Evolutionary conservation across 2,797 vertebrate species (phyloP).

Genomic region (Cichlasoma orientale): DNA sequence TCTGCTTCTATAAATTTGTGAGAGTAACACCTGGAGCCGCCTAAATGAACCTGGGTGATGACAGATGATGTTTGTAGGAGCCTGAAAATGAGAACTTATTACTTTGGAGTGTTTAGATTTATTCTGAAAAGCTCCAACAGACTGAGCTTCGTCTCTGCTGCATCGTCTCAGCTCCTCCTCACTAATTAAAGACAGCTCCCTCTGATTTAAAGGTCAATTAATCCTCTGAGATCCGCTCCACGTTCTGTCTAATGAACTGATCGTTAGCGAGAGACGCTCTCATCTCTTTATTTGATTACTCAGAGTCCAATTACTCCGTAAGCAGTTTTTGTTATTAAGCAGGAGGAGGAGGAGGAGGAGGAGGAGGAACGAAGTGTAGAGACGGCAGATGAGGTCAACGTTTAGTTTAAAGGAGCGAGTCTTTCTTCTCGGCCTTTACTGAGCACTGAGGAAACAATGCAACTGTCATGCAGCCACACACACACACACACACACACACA

Average conservation of each 20-base stretch:
- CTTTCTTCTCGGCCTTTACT: not conserved
- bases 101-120: too few species aligned
- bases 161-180: conserved; percentile 73
- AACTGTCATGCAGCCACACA: not conserved
- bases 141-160: not conserved
- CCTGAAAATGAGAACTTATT: not conserved
- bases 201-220: conserved; percentile 91
- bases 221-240: conserved; percentile 88
- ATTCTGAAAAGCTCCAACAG: not conserved
- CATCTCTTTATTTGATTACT: conserved; percentile 86
- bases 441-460: not conserved
- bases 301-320: conserved; percentile 89
- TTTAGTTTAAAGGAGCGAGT: not conserved
- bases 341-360: conserved; percentile 75
- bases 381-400: conserved; percentile 1
- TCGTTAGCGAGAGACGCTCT: conserved; percentile 80
- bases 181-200: conserved; percentile 89
- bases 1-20: not conserved
- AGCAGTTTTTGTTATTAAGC: conserved; percentile 87
- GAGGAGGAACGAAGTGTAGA: conserved; percentile 74
- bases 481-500: not conserved
- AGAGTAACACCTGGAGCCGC: not conserved
- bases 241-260: conserved; percentile 84
- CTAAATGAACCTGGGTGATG: too few species aligned
- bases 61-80: not conserved